A percentile compares a stretch with the other conserved stretches of the same genome.
These are phyloP conservation scores for Terrapene triunguis DNA, from an alignment of 2,113 vertebrate species.

Conservation along the genomic window DNA sequence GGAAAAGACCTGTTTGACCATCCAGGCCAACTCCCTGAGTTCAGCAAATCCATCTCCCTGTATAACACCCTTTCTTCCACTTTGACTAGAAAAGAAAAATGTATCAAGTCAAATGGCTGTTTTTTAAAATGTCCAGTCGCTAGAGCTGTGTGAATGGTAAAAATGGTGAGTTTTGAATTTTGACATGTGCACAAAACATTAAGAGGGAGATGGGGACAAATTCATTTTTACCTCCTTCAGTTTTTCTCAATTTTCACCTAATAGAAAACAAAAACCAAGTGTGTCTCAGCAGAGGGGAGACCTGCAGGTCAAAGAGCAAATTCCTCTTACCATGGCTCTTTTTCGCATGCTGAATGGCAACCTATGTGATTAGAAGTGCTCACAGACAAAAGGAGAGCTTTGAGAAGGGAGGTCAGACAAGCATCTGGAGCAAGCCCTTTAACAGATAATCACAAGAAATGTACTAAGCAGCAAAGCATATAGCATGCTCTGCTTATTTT, in stretches of 20 bases:
- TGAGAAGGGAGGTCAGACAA: constrained; percentile 67
- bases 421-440: constrained; percentile 71
- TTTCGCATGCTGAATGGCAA: constrained; percentile 71
- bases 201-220: neutral
- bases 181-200: constrained; percentile 12
- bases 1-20: neutral
- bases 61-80: neutral
- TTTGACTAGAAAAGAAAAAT: neutral
- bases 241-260: constrained; percentile 63
- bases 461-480: constrained; percentile 44
- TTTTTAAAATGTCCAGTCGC: neutral
- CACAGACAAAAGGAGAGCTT: constrained; percentile 64
- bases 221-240: constrained; percentile 42
- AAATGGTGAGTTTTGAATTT: constrained; percentile 22
- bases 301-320: constrained; percentile 73
- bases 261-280: constrained; percentile 75
- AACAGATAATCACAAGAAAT: constrained; percentile 69
- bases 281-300: constrained; percentile 74
- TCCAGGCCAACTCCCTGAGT: constrained; percentile 17
- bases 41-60: neutral
- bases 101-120: neutral
- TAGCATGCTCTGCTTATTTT: constrained; percentile 45
- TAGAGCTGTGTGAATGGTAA: neutral
- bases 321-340: constrained; percentile 62
- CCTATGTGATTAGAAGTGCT: constrained; percentile 75